These are phyloP conservation scores for Phrynocephalus guinanensis DNA, from an alignment of 2,797 vertebrate species.

Conservation along the genomic window DNA sequence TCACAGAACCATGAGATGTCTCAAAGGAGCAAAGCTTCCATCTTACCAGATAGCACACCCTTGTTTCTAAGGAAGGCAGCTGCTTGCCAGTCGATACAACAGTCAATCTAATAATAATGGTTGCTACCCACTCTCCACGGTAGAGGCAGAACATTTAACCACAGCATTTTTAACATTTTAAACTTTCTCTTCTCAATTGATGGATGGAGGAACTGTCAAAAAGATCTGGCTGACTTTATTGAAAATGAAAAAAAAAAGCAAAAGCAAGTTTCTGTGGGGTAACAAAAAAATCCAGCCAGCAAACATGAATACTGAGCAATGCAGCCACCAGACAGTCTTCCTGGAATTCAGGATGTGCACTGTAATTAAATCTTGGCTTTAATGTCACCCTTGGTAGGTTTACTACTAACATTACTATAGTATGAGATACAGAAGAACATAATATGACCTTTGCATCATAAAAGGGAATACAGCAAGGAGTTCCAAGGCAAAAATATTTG, in stretches of 20 bases:
- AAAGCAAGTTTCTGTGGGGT: not conserved
- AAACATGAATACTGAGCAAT: slow-evolving; percentile 1
- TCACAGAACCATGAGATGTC: not conserved
- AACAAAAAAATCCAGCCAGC: not conserved
- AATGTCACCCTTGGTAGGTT: not conserved
- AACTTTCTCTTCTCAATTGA: not conserved
- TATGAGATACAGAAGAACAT: not conserved
- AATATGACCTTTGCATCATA: not conserved
- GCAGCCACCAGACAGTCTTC: not conserved
- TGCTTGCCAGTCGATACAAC: not conserved
- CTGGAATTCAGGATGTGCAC: not conserved
- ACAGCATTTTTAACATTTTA: not conserved
- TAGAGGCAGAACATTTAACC: accelerated
- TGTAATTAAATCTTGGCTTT: not conserved
- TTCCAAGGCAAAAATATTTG: not conserved
- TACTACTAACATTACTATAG: not conserved
- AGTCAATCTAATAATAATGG: not conserved
- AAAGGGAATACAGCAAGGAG: not conserved
- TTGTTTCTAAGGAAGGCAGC: not conserved
- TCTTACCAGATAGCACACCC: not conserved
- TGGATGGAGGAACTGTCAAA: not conserved
- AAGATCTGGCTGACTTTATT: not conserved
- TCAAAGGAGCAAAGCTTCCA: slow-evolving; percentile 8
- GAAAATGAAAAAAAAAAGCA: not conserved
- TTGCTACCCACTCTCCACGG: not conserved